Conservation (phyloP, 2,797 vertebrate genomes). For the Lepus townsendii region DNA sequence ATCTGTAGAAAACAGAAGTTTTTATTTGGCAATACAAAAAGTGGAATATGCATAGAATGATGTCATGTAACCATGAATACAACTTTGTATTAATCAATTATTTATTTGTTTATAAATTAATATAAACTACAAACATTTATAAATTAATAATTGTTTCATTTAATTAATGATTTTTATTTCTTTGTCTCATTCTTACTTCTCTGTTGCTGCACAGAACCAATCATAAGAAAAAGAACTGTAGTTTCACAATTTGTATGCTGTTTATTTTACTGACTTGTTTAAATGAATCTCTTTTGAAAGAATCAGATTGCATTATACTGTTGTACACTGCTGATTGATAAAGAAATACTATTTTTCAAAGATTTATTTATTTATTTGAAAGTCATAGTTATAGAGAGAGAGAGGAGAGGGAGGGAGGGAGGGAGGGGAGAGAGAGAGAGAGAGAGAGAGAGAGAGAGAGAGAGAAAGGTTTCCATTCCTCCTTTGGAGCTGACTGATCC, state of each 20-base stretch:
- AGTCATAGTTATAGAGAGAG: too few species aligned
- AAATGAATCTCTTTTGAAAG: constrained; percentile 92
- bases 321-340: constrained; percentile 93
- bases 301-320: constrained; percentile 92
- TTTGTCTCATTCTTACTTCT: constrained; percentile 89
- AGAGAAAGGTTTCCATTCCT: too few species aligned
- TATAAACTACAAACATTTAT: too few species aligned
- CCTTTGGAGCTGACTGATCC: too few species aligned
- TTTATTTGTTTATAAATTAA: constrained; percentile 73
- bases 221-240: constrained; percentile 89
- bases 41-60: constrained; percentile 90
- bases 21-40: constrained; percentile 89
- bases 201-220: constrained; percentile 89
- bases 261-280: constrained; percentile 92
- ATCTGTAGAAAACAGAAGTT: constrained; percentile 90
- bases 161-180: constrained; percentile 91
- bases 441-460: too few species aligned
- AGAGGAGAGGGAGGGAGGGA: too few species aligned
- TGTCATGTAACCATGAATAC: constrained; percentile 90
- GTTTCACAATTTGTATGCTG: constrained; percentile 90
- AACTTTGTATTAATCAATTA: constrained; percentile 92
- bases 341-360: too few species aligned
- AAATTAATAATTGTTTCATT: constrained; percentile 77
- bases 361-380: too few species aligned
- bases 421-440: too few species aligned